Evolutionary conservation across 2,888 invertebrate species (phyloP).

Genomic region (Dolichomitus sp.): DNA sequence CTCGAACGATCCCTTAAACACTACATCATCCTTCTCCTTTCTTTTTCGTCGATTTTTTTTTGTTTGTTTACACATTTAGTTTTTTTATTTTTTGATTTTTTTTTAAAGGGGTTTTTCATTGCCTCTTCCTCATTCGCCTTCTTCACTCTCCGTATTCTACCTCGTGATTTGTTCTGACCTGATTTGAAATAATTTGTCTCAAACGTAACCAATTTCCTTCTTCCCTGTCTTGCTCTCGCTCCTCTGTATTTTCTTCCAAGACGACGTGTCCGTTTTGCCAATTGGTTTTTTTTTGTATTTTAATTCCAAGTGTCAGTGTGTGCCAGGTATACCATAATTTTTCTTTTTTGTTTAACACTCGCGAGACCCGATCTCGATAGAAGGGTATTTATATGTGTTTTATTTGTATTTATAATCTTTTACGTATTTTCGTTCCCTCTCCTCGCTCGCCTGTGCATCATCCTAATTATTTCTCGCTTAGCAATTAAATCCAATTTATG

Average conservation of each 20-base stretch:
- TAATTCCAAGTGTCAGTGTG: constrained; percentile 41
- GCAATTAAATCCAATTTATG: constrained; percentile 44
- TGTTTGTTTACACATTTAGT: constrained; percentile 24
- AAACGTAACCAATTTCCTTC: constrained; percentile 26
- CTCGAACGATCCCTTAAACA: constrained; percentile 85
- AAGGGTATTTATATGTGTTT: constrained; percentile 28
- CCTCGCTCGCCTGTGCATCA: constrained; percentile 23
- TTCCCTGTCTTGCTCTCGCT: constrained; percentile 32
- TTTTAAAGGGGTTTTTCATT: constrained; percentile 19
- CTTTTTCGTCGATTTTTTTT: constrained; percentile 42
- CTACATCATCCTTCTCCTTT: constrained; percentile 73
- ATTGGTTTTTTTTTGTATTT: constrained; percentile 24
- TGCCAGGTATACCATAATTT: constrained; percentile 20
- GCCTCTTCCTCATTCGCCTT: constrained; percentile 53
- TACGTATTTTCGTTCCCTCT: constrained; percentile 23
- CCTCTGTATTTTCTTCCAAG: constrained; percentile 38
- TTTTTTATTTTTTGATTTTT: constrained; percentile 5
- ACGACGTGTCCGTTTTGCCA: constrained; percentile 51
- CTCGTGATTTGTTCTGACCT: constrained; percentile 46
- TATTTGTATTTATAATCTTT: constrained; percentile 17
- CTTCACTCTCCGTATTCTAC: constrained; percentile 53
- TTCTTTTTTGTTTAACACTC: constrained; percentile 40
- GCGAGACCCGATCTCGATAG: constrained; percentile 26
- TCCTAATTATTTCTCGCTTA: constrained; percentile 42
- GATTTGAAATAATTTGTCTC: constrained; percentile 46